These are phyloP conservation scores for Haplochromis vanheusdeni DNA, from an alignment of 2,113 vertebrate genomes.

Conservation along the genomic window DNA sequence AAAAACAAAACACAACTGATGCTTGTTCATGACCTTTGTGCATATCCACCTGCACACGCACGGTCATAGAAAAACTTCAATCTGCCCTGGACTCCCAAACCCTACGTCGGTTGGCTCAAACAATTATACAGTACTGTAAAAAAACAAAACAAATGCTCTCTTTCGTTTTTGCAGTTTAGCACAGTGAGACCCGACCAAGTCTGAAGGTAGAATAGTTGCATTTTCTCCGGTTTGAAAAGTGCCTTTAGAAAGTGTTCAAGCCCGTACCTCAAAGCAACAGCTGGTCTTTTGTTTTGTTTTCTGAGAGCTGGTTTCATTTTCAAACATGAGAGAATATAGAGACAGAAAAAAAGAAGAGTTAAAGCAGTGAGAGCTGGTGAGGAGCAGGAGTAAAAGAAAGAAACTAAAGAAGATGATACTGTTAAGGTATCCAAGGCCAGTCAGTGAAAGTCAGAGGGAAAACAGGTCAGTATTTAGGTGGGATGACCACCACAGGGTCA, in stretches of 20 bases:
- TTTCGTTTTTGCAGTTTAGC: conserved; percentile 67
- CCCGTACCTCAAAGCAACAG: neutral
- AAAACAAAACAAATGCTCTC: neutral
- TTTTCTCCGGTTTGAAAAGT: conserved; percentile 67
- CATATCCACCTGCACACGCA: conserved; percentile 28
- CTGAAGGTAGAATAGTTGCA: conserved; percentile 88
- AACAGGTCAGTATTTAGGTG: conserved; percentile 78
- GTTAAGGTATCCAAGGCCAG: conserved; percentile 50
- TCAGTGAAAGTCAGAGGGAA: conserved; percentile 26
- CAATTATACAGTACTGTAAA: conserved; percentile 11
- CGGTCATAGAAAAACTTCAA: conserved; percentile 23
- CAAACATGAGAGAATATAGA: neutral
- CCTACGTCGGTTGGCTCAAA: neutral
- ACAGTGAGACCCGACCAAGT: conserved; percentile 85
- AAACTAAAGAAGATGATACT: conserved; percentile 26
- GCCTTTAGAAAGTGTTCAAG: neutral
- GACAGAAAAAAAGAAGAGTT: neutral
- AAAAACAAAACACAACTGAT: conserved; percentile 30
- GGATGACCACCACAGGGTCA: conserved; percentile 87
- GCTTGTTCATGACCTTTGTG: conserved; percentile 26
- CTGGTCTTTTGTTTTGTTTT: neutral
- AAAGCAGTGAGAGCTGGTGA: conserved; percentile 35
- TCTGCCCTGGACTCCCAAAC: conserved; percentile 11
- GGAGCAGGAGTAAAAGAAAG: neutral
- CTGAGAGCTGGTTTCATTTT: conserved; percentile 32